phyloP scores from a whole-genome alignment of 2,797 vertebrate genomes.

The Tokudaia tokunoshimensis region DNA sequence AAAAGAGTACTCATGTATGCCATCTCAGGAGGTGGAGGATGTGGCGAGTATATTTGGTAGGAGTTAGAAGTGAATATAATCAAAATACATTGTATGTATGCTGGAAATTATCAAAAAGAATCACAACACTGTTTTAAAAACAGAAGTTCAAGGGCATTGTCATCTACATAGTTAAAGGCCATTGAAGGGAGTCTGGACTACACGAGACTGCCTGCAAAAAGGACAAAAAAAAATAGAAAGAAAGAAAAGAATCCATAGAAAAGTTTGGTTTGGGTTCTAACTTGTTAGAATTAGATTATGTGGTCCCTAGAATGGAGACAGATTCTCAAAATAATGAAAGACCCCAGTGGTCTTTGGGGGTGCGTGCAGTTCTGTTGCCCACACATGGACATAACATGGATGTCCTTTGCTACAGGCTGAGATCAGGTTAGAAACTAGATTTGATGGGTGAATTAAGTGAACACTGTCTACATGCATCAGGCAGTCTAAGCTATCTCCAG shows the following conservation, averaged over 20 bases:
- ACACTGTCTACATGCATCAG: neutral
- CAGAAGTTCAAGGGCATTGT: neutral
- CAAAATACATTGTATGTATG: neutral
- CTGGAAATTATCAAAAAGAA: neutral
- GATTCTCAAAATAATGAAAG: neutral
- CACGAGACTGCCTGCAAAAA: neutral
- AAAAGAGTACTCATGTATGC: neutral
- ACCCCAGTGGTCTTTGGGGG: neutral
- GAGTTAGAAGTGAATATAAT: neutral
- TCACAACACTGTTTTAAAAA: neutral
- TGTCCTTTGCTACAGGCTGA: neutral
- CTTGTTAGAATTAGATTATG: slow-evolving; percentile 16
- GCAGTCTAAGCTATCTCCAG: neutral
- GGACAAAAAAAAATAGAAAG: neutral
- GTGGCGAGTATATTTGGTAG: neutral
- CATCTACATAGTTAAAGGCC: neutral
- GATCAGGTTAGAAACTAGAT: slow-evolving; percentile 30
- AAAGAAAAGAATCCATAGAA: no score
- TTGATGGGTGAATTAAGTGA: neutral
- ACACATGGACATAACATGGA: neutral
- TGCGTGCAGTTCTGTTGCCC: neutral
- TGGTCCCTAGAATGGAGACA: neutral
- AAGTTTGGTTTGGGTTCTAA: neutral
- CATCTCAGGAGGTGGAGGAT: neutral
- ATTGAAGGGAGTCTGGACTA: neutral